Base-by-base conservation (phyloP, 2,113 vertebrate genomes). In the Regulus satrapa region DNA sequence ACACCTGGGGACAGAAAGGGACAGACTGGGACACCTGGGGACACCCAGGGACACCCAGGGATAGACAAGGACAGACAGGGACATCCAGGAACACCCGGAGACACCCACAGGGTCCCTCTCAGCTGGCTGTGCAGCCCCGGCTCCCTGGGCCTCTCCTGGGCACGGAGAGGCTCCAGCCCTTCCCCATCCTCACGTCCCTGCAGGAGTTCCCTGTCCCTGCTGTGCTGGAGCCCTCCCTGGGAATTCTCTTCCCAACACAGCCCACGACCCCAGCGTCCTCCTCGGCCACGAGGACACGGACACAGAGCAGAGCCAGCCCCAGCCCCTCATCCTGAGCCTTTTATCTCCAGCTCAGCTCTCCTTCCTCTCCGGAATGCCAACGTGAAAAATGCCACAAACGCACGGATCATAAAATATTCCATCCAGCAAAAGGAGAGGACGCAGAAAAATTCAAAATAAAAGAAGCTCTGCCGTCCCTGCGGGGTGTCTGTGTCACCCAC, bases 381-480 rank as follows among this genome's bases (percentile, higher is more conserved):
- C 4, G 12, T 5, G 8, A 61, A 26, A 51, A 40, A 36, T 2
- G 26, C 4, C 25, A 2, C 28, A 18, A 26, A 24, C 2, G 0
- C 2, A 2, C 1, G 2, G 17, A 32, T 18, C 8, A 5, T 13
- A 12, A 67, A 68, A 80, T 16, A 29, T 11, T 11, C 7, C 34
- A 25, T 2, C 12, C 26, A 26, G 29, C n/a, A 15, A 32, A 31
- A 75, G 66, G 15, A 41, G 28, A 14, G 18, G 16, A 34, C 5
- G 5, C 14, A 8, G 61, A 0, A 34, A 21, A 58, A 81, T 1
- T 14, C 5, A 1, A 24, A 28, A 36, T 3, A 2, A n/a, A 66
- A 52, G 12, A 6, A 15, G 1, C 24, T 14, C 13, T 32, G 26
- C 21, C 34, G 14, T 3, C 18, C 24, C 54, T 14, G 34, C 9